phyloP scores from a whole-genome alignment of 37 sponge, comb jelly and placozoan genomes.

The Eunapius fragilis region DNA sequence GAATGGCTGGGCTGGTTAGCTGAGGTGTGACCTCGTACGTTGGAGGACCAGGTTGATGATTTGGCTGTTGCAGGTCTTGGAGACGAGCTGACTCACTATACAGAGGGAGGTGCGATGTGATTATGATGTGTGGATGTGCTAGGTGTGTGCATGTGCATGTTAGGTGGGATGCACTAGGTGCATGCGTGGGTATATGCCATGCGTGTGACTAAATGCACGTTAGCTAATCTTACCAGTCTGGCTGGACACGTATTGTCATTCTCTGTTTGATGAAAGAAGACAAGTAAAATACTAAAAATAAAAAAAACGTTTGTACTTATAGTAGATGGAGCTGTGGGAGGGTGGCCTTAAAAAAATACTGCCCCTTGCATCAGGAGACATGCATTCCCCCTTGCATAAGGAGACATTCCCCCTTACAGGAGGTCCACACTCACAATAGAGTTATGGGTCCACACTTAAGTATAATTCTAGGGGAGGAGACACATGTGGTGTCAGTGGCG shows the following conservation, averaged over 20 bases:
- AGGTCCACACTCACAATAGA: no score
- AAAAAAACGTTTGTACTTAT: not conserved
- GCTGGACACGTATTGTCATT: not conserved
- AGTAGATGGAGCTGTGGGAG: no score
- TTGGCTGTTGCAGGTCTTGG: not conserved
- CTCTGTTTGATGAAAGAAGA: not conserved
- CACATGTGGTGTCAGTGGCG: no score
- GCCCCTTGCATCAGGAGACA: no score
- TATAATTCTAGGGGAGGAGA: no score
- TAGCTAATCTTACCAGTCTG: not conserved
- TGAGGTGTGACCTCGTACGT: not conserved
- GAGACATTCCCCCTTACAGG: no score
- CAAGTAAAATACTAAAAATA: not conserved
- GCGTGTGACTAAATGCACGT: not conserved
- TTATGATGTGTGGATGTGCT: no score
- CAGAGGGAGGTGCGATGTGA: not conserved
- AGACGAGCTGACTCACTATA: not conserved
- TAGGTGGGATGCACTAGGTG: not conserved
- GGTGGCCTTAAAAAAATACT: no score
- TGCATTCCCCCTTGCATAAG: no score
- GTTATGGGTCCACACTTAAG: no score
- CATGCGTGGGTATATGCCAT: not conserved
- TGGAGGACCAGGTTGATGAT: not conserved
- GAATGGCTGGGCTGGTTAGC: not conserved
- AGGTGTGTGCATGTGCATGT: not conserved